Evolutionary conservation across 2,888 invertebrate species (phyloP).

Genomic region (Lycocerus yunnanus): DNA sequence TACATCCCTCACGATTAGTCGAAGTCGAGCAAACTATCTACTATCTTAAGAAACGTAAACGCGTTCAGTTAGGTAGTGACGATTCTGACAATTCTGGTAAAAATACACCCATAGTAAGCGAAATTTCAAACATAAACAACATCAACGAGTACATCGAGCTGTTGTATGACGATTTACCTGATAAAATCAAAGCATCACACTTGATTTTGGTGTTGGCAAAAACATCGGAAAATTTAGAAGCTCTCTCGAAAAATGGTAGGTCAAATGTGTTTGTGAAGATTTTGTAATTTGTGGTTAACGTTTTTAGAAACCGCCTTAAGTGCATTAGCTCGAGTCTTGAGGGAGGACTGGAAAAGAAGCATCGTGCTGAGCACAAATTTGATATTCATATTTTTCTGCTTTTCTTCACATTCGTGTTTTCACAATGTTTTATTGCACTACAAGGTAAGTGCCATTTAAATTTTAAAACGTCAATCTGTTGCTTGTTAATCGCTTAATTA

Average conservation of each 20-base stretch:
- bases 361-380: constrained; percentile 96
- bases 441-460: constrained; percentile 65
- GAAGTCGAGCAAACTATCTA: constrained; percentile 88
- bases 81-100: constrained; percentile 31
- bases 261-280: neutral
- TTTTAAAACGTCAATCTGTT: neutral
- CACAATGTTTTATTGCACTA: constrained; percentile 94
- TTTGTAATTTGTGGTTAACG: constrained; percentile 26
- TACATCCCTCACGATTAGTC: constrained; percentile 77
- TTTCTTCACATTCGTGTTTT: constrained; percentile 94
- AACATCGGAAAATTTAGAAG: constrained; percentile 92
- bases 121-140: constrained; percentile 77
- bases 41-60: constrained; percentile 81
- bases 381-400: constrained; percentile 95
- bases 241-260: constrained; percentile 89
- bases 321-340: constrained; percentile 90
- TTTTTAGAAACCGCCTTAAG: constrained; percentile 89
- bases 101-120: constrained; percentile 42
- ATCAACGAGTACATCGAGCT: constrained; percentile 95
- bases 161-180: constrained; percentile 91
- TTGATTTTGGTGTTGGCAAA: constrained; percentile 89
- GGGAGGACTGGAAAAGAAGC: constrained; percentile 98
- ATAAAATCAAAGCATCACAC: constrained; percentile 91
- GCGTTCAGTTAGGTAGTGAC: constrained; percentile 48
- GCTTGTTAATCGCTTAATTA: too few species aligned